phyloP scores from a whole-genome alignment of 2,888 invertebrate species.

The Cephonodes hylas region DNA sequence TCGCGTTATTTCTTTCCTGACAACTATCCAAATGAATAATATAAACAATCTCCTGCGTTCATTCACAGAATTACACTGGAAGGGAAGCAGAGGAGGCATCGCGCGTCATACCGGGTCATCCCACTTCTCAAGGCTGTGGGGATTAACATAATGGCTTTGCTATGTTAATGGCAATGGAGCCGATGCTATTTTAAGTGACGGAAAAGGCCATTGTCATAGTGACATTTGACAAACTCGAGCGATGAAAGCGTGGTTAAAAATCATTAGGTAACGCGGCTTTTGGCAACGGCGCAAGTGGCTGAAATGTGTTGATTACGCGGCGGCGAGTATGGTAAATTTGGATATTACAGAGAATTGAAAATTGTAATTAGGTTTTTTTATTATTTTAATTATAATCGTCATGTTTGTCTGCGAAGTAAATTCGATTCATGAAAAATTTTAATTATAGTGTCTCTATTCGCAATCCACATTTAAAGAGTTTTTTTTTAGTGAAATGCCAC shows the following conservation, averaged over 20 bases:
- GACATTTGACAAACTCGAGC: slow-evolving; percentile 27
- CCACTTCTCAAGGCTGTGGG: background rate
- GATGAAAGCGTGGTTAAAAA: slow-evolving; percentile 41
- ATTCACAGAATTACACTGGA: background rate
- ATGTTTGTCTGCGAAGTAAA: too few relatives aligned
- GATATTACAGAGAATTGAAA: too few relatives aligned
- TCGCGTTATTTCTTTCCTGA: too few relatives aligned
- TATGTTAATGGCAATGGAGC: slow-evolving; percentile 20
- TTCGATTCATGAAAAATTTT: too few relatives aligned
- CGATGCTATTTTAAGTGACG: slow-evolving; percentile 13
- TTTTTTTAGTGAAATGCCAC: too few relatives aligned
- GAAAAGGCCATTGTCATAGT: slow-evolving; percentile 28
- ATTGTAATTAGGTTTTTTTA: too few relatives aligned
- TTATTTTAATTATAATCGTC: too few relatives aligned
- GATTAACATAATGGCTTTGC: slow-evolving; percentile 22
- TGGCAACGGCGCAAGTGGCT: slow-evolving; percentile 29
- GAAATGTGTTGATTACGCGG: slow-evolving; percentile 12
- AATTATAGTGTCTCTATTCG: too few relatives aligned
- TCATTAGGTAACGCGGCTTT: slow-evolving; percentile 40
- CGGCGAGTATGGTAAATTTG: slow-evolving; percentile 12
- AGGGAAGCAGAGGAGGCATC: background rate
- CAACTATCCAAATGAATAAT: background rate
- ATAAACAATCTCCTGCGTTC: background rate
- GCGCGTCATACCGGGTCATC: slow-evolving; percentile 7
- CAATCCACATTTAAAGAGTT: too few relatives aligned